Evolutionary conservation across 2,113 vertebrate species (phyloP), one percentile per base, ranked within the genome.

Genomic region (Pluvialis apricaria): DNA sequence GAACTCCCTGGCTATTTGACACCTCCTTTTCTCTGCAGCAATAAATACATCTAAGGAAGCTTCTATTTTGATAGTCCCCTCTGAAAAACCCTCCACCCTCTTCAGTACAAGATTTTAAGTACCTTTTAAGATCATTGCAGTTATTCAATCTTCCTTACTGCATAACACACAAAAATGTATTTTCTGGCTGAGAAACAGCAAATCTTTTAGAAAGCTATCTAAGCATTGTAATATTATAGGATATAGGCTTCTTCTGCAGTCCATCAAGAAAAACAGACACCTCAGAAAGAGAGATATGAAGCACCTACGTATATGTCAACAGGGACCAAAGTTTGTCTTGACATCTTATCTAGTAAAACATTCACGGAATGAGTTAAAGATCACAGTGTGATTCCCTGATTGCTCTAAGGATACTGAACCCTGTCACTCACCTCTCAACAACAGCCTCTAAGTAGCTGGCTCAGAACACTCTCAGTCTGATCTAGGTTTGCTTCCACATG

Each of bases 21-120:
- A 88, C 13, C 13, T 93, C 45, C 40, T 93, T 92, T 88, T 68
- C 82, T 64, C 64, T 90, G 55, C 55, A 47, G 49, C 70, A 81
- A 82, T 81, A 88, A 94, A 85, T 73, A 88, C 29, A 90, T 88
- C 51, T 73, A 90, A 72, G 32, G n/a, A 80, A 38, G 60, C 26
- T 87, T 94, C 40, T 87, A 18, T 90, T 94, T 94, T 75, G 32
- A 65, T 76, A 68, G 36, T 24, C 7, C 36, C 8, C 31, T 62
- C 40, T 70, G 54, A 81, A 90, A 92, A 90, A n/a, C 5, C 22
- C 42, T 90, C 31, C 49, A 62, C 54, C 25, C 4, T 45, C 36
- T 85, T 91, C 70, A 82, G 18, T 32, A 55, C 6, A 68, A 79
- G 57, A 69, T 61, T 94, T 90, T 62, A 88, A 61, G 16, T 40